A percentile compares a stretch with the other conserved stretches of the same genome.
Conservation (phyloP, 2,888 invertebrate genomes). For the Agonum fuliginosum region DNA sequence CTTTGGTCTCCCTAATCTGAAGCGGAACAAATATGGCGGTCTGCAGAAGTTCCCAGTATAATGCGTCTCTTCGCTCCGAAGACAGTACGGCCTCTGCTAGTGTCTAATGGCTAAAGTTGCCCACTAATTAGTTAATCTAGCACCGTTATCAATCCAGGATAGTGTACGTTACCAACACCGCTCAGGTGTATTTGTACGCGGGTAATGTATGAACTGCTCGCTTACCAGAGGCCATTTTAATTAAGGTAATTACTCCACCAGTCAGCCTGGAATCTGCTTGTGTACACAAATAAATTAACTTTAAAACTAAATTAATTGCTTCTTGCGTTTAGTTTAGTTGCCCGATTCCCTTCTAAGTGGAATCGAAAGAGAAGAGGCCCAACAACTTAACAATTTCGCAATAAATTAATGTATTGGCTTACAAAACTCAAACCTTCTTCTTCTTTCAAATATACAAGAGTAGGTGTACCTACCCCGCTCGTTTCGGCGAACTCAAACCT, state of each 20-base stretch:
- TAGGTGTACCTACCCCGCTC: too few species aligned
- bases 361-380: too few species aligned
- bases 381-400: too few species aligned
- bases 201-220: constrained; percentile 56
- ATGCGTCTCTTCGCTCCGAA: too few species aligned
- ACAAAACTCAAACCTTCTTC: too few species aligned
- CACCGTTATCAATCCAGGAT: constrained; percentile 68
- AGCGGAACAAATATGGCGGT: too few species aligned
- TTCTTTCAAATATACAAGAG: too few species aligned
- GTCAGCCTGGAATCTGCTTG: constrained; percentile 66
- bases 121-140: constrained; percentile 72
- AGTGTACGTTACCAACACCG: constrained; percentile 59
- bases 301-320: constrained; percentile 74
- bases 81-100: too few species aligned
- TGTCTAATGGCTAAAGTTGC: constrained; percentile 71
- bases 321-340: constrained; percentile 70
- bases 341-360: not conserved
- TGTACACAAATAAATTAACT: constrained; percentile 73
- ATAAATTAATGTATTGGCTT: too few species aligned
- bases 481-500: too few species aligned
- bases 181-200: constrained; percentile 47
- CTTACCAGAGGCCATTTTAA: constrained; percentile 70
- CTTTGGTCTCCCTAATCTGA: too few species aligned
- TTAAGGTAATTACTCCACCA: constrained; percentile 73
- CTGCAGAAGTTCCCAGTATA: too few species aligned